Percentiles rank a stretch among this genome's conserved stretches.
Evolutionary conservation across 2,113 vertebrate genomes (phyloP).

Genomic region (Propithecus coquereli): DNA sequence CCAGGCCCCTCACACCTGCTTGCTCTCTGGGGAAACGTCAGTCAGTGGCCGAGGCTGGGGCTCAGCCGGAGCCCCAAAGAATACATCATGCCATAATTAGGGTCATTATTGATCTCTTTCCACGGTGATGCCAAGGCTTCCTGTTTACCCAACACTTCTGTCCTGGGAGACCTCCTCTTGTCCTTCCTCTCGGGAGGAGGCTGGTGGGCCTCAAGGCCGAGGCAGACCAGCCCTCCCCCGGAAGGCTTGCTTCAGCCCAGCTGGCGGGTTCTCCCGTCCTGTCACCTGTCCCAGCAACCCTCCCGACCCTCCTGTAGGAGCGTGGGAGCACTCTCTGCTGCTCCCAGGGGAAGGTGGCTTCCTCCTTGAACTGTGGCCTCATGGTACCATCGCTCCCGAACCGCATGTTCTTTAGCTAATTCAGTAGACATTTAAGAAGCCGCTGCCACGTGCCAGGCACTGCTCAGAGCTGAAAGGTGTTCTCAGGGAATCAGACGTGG

Average conservation of each 20-base stretch:
- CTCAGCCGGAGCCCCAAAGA: constrained; percentile 3
- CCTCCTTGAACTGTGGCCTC: neutral
- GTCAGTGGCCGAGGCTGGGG: neutral
- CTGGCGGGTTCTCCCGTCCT: neutral
- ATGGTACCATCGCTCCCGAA: neutral
- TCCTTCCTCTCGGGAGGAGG: neutral
- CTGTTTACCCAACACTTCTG: constrained; percentile 42
- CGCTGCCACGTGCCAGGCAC: neutral
- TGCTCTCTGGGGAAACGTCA: neutral
- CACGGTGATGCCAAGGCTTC: neutral
- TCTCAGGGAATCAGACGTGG: neutral
- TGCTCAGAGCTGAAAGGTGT: neutral
- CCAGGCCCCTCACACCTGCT: neutral
- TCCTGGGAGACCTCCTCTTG: neutral
- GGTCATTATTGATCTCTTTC: constrained; percentile 38
- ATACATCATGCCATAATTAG: constrained; percentile 36
- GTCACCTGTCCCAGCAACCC: neutral
- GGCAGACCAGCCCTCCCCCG: neutral
- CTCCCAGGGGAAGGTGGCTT: neutral
- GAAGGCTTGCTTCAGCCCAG: neutral
- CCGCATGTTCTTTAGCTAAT: neutral
- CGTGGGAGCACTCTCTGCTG: neutral
- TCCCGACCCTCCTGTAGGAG: neutral
- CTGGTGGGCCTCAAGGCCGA: neutral
- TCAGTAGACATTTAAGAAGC: neutral